These are phyloP conservation scores for Nephrotoma flavescens DNA, from an alignment of 2,888 invertebrate species.

Conservation along the genomic window DNA sequence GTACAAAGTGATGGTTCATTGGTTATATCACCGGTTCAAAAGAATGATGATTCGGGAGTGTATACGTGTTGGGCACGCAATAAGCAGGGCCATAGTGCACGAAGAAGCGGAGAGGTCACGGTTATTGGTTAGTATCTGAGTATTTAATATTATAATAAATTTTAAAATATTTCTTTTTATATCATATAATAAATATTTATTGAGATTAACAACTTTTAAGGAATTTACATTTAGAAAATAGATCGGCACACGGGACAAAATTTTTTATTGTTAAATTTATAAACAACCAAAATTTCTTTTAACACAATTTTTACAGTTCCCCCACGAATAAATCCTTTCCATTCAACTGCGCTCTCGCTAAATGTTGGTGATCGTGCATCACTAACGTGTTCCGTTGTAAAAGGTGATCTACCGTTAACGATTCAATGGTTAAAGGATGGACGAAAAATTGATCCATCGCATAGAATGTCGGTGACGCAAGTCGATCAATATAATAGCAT, in stretches of 20 bases:
- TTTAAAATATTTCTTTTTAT: background rate
- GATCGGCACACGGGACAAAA: background rate
- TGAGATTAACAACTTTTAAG: background rate
- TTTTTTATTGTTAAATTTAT: background rate
- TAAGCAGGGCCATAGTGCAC: constrained; percentile 59
- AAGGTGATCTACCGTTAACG: constrained; percentile 60
- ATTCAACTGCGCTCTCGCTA: constrained; percentile 47
- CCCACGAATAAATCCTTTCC: constrained; percentile 62
- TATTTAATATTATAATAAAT: constrained; percentile 7
- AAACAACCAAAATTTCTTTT: background rate
- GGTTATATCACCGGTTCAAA: constrained; percentile 59
- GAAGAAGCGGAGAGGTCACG: constrained; percentile 56
- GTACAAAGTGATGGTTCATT: constrained; percentile 59
- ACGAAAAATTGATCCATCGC: constrained; percentile 44
- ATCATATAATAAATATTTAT: background rate
- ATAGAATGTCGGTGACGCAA: constrained; percentile 51
- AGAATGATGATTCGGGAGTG: constrained; percentile 56
- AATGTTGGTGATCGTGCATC: constrained; percentile 60
- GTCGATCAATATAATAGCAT: constrained; percentile 65
- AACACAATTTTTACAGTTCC: constrained; percentile 37
- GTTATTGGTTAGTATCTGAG: constrained; percentile 51
- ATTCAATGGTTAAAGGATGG: constrained; percentile 67
- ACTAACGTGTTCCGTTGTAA: constrained; percentile 57
- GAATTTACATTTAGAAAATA: background rate
- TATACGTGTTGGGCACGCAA: constrained; percentile 70